Evolutionary conservation across 1,140 invertebrate genomes (phyloP).

Genomic region (Melitaea cinxia): DNA sequence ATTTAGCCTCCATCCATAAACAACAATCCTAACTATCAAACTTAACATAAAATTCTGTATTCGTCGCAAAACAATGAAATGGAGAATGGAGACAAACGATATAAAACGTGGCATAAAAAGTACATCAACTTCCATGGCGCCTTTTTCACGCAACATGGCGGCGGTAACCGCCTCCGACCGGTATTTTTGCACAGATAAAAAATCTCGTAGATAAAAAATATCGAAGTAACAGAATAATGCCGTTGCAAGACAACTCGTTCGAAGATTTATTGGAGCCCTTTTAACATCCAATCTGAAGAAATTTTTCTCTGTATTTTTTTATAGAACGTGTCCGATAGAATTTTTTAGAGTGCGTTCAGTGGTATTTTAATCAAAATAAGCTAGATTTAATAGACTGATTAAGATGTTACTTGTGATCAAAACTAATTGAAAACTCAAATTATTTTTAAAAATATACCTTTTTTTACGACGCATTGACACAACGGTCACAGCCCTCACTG

Average conservation of each 20-base stretch:
- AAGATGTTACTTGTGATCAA: too few relatives aligned
- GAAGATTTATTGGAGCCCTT: slow-evolving; percentile 21
- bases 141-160: slow-evolving; percentile 24
- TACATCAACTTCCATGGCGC: slow-evolving; percentile 27
- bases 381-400: too few relatives aligned
- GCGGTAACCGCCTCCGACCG: slow-evolving; percentile 14
- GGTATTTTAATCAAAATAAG: too few relatives aligned
- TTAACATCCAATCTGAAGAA: slow-evolving; percentile 7
- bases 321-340: neutral
- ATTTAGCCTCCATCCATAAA: slow-evolving; percentile 4
- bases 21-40: slow-evolving; percentile 1
- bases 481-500: too few relatives aligned
- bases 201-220: slow-evolving; percentile 6
- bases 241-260: slow-evolving; percentile 5
- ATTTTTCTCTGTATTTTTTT: slow-evolving; percentile 5
- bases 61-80: slow-evolving; percentile 13
- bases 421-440: too few relatives aligned
- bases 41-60: slow-evolving; percentile 7
- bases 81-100: slow-evolving; percentile 19
- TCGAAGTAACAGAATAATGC: slow-evolving; percentile 12
- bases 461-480: too few relatives aligned
- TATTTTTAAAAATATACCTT: too few relatives aligned
- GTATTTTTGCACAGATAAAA: slow-evolving; percentile 13
- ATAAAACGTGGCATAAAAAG: slow-evolving; percentile 25
- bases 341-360: neutral